phyloP scores from a whole-genome alignment of 2,113 vertebrate genomes.

The Etia nguti region DNA sequence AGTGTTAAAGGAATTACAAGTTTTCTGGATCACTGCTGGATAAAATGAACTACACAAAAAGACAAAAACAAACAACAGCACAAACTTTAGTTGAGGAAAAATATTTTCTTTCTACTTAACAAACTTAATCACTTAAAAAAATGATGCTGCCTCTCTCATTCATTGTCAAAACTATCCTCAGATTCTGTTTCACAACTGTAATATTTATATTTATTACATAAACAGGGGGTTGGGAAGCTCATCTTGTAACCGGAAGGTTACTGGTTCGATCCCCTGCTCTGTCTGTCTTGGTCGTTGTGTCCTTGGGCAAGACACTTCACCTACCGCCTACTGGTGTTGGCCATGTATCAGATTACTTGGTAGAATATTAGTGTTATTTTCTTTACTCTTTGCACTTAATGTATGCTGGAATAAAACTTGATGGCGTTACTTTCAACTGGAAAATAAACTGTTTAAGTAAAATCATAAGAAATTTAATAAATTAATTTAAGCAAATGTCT shows the following conservation, averaged over 20 bases:
- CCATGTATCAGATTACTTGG: background rate
- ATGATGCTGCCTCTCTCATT: background rate
- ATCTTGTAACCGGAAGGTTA: no score
- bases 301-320: no score
- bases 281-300: no score
- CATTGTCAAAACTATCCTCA: background rate
- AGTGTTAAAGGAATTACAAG: background rate
- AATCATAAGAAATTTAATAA: background rate
- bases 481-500: background rate
- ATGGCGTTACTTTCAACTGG: background rate
- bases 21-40: background rate
- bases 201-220: background rate
- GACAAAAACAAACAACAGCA: background rate
- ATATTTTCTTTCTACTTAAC: background rate
- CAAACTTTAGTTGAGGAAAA: no score
- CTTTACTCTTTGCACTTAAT: background rate
- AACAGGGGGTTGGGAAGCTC: no score
- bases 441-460: background rate
- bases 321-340: no score
- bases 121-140: background rate
- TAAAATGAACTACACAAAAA: background rate
- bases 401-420: background rate
- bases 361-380: background rate
- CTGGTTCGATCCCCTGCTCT: no score
- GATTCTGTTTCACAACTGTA: background rate